These are phyloP conservation scores for Euspilapteryx auroguttella DNA, from an alignment of 2,888 invertebrate species.

Conservation along the genomic window DNA sequence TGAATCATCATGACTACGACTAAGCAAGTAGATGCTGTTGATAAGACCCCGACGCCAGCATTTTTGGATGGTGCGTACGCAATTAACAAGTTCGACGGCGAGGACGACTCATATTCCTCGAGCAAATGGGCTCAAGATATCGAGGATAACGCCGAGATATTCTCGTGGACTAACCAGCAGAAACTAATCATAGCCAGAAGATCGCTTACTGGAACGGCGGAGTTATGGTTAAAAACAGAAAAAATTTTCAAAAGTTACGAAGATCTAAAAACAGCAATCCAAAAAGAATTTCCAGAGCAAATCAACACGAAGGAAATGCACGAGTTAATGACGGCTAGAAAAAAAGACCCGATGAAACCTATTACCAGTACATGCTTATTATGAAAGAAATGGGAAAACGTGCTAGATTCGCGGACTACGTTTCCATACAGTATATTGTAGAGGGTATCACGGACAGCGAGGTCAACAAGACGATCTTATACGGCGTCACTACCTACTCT, in stretches of 20 bases:
- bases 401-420: conserved; percentile 11
- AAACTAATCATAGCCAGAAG: conserved; percentile 10
- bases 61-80: no score
- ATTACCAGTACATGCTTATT: conserved; percentile 9
- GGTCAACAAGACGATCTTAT: conserved; percentile 10
- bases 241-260: conserved; percentile 8
- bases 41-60: no score
- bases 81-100: no score
- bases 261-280: conserved; percentile 8
- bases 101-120: no score
- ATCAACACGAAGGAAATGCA: conserved; percentile 9
- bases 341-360: conserved; percentile 6
- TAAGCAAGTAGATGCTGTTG: no score
- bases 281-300: conserved; percentile 10
- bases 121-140: no score
- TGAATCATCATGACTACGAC: no score
- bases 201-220: conserved; percentile 9
- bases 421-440: conserved; percentile 11
- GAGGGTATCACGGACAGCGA: conserved; percentile 11
- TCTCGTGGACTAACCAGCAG: conserved; percentile 9
- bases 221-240: conserved; percentile 9
- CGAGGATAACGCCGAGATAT: conserved; percentile 12
- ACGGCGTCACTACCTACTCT: conserved; percentile 9
- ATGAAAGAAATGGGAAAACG: no score
- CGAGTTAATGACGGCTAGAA: conserved; percentile 9